A percentile compares a stretch with the other conserved stretches of the same genome.
phyloP scores from a whole-genome alignment of 2,797 vertebrate genomes.

The Phataginus tricuspis region DNA sequence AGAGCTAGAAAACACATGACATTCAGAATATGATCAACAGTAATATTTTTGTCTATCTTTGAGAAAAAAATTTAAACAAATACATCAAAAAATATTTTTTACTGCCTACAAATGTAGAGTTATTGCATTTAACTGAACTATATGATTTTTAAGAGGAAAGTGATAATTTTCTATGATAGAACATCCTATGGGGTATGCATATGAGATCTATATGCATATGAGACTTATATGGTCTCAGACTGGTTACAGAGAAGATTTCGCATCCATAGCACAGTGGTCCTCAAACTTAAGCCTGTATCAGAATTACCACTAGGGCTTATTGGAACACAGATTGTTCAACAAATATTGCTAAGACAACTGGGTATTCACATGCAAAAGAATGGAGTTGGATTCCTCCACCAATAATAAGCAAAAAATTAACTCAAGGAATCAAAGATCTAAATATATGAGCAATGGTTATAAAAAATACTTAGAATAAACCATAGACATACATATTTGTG shows the following conservation, averaged over 20 bases:
- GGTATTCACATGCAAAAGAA: neutral
- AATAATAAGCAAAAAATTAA: neutral
- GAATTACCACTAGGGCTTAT: neutral
- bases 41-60: neutral
- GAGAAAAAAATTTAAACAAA: neutral
- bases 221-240: neutral
- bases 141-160: neutral
- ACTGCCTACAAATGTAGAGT: neutral
- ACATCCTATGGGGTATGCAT: neutral
- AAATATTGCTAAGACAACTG: neutral
- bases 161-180: neutral
- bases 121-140: neutral
- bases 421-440: neutral
- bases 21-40: neutral
- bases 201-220: too few species aligned
- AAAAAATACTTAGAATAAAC: neutral
- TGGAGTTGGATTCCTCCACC: neutral
- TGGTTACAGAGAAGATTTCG: neutral
- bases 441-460: neutral
- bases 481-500: neutral
- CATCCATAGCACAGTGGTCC: neutral
- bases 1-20: neutral
- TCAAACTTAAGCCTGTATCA: neutral
- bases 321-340: neutral
- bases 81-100: neutral